Conservation (phyloP, 2,888 invertebrate genomes). For the Coremacera marginata region DNA sequence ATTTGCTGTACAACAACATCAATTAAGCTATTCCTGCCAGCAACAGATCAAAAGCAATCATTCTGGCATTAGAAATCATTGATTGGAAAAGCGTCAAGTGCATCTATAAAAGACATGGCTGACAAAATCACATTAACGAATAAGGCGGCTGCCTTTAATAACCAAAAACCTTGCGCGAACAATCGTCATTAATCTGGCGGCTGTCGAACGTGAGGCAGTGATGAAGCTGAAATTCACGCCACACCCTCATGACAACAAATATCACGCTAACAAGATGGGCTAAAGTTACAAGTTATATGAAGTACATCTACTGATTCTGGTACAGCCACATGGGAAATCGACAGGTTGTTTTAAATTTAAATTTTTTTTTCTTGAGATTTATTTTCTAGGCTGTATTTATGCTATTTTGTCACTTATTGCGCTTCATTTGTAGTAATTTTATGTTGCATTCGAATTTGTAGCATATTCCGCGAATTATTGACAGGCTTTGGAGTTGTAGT, state of each 20-base stretch:
- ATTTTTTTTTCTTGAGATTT: background rate
- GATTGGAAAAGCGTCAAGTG: conserved; percentile 12
- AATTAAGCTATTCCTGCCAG: background rate
- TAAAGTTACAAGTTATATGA: background rate
- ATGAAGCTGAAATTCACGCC: background rate
- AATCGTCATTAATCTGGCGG: background rate
- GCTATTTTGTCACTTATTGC: conserved; percentile 25
- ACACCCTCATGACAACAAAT: background rate
- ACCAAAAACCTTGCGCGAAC: background rate
- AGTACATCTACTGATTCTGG: background rate
- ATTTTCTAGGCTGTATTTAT: background rate
- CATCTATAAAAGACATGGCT: background rate
- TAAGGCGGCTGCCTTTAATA: background rate
- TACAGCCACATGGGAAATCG: conserved; percentile 57
- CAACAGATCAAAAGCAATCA: background rate
- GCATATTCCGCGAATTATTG: conserved; percentile 61
- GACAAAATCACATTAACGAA: background rate
- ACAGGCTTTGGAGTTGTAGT: conserved; percentile 37
- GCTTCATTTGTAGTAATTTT: conserved; percentile 43
- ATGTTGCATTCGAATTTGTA: conserved; percentile 43
- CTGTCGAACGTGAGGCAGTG: background rate
- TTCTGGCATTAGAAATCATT: background rate
- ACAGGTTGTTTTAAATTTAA: conserved; percentile 51
- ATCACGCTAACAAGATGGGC: background rate
- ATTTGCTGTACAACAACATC: background rate